These are phyloP conservation scores for Phrynocephalus versicolor DNA, from an alignment of 2,113 vertebrate species.

Conservation along the genomic window DNA sequence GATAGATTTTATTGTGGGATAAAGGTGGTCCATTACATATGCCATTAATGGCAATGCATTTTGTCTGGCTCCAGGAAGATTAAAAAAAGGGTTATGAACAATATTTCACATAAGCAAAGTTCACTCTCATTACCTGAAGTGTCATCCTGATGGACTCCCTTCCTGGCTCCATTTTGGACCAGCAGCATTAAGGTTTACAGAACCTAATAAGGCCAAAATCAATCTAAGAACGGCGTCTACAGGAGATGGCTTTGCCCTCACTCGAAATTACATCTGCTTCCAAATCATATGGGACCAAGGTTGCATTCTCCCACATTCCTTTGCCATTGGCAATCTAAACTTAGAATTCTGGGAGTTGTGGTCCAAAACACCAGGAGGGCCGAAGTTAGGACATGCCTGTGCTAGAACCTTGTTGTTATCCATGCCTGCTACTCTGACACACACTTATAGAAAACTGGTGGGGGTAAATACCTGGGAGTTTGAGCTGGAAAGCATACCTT, in stretches of 20 bases:
- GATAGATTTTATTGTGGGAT: slow-evolving; percentile 61
- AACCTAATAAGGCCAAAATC: slow-evolving; percentile 43
- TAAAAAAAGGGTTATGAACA: slow-evolving; percentile 49
- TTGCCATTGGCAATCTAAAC: no score
- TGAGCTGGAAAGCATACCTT: not conserved
- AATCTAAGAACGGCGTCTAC: slow-evolving; percentile 34
- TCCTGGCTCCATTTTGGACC: slow-evolving; percentile 33
- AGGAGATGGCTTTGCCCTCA: slow-evolving; percentile 34
- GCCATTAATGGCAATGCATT: slow-evolving; percentile 49
- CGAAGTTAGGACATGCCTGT: no score
- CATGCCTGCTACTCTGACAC: no score
- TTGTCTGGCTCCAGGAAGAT: slow-evolving; percentile 58
- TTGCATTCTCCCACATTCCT: not conserved
- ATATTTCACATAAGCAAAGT: slow-evolving; percentile 41
- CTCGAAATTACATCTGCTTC: slow-evolving; percentile 32
- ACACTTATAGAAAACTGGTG: no score
- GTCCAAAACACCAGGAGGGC: no score
- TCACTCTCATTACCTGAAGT: slow-evolving; percentile 31
- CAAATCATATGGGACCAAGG: not conserved
- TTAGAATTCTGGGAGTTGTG: no score
- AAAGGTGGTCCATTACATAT: slow-evolving; percentile 50
- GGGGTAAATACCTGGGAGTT: not conserved
- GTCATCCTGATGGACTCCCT: slow-evolving; percentile 33
- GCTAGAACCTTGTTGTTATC: no score
- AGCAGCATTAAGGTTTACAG: slow-evolving; percentile 43